phyloP scores from a whole-genome alignment of 2,888 invertebrate species.

The Oconnorella tubifera region DNA sequence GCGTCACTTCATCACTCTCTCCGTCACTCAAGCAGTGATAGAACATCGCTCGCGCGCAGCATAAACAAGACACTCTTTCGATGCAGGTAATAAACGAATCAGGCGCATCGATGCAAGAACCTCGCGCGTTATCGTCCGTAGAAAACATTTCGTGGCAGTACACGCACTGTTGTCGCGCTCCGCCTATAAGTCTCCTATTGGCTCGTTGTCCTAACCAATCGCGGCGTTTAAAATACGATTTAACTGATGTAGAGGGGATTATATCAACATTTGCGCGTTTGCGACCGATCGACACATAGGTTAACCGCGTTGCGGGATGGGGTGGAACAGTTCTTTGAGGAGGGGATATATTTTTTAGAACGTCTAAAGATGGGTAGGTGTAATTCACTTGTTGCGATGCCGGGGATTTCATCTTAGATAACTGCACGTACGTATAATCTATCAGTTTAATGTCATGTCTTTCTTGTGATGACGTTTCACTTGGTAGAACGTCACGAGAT shows the following conservation, averaged over 20 bases:
- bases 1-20: slow-evolving; percentile 68
- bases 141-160: slow-evolving; percentile 65
- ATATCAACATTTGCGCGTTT: no score
- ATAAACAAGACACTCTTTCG: slow-evolving; percentile 77
- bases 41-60: slow-evolving; percentile 82
- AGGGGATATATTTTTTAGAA: no score
- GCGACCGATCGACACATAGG: no score
- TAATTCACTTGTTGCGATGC: no score
- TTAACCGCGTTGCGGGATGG: no score
- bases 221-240: no score
- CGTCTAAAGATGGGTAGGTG: no score
- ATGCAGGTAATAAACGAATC: slow-evolving; percentile 74
- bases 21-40: slow-evolving; percentile 90
- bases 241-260: no score
- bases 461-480: background rate
- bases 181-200: background rate
- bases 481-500: background rate
- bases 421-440: slow-evolving; percentile 23
- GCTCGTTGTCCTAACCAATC: no score
- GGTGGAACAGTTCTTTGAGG: no score
- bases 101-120: slow-evolving; percentile 70
- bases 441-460: background rate
- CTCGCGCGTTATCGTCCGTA: no score
- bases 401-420: slow-evolving; percentile 13
- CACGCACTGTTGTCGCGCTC: slow-evolving; percentile 53